phyloP scores from a whole-genome alignment of 2,888 invertebrate genomes.

The Ptychoptera contaminata region DNA sequence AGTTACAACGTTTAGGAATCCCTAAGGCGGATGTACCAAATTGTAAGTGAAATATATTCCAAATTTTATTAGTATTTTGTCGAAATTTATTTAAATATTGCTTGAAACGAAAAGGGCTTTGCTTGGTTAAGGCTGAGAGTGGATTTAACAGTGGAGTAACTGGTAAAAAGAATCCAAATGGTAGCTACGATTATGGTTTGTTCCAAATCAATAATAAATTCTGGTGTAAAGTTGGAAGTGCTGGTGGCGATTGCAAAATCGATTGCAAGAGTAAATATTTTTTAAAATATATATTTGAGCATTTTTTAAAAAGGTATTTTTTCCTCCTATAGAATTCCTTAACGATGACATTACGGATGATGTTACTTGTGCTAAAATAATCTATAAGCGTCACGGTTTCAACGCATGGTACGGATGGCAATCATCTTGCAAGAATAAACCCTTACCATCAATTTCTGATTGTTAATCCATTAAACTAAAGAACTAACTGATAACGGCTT shows the following conservation, averaged over 20 bases:
- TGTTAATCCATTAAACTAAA: too few species aligned
- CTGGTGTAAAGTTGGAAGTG: slow-evolving; percentile 48
- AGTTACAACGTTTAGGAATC: slow-evolving; percentile 18
- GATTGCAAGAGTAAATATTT: slow-evolving; percentile 32
- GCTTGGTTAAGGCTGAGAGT: background rate
- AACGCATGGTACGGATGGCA: slow-evolving; percentile 27
- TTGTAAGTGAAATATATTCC: slow-evolving; percentile 8
- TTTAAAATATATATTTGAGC: too few species aligned
- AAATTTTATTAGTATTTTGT: too few species aligned
- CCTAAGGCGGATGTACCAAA: slow-evolving; percentile 18
- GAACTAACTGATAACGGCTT: too few species aligned
- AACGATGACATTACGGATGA: slow-evolving; percentile 22
- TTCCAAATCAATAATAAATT: slow-evolving; percentile 49
- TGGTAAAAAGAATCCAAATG: background rate
- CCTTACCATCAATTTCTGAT: slow-evolving; percentile 16
- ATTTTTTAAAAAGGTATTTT: too few species aligned
- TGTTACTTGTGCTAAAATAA: slow-evolving; percentile 20
- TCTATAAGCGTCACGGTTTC: slow-evolving; percentile 25
- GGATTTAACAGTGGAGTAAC: background rate
- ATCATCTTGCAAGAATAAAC: slow-evolving; percentile 18
- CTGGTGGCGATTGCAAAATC: slow-evolving; percentile 50
- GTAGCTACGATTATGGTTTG: background rate
- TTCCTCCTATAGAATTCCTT: slow-evolving; percentile 15
- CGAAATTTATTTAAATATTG: too few species aligned
- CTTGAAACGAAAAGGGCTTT: background rate